Base-by-base conservation (phyloP, 2,888 invertebrate species). In the Diadegma fenestrale region DNA sequence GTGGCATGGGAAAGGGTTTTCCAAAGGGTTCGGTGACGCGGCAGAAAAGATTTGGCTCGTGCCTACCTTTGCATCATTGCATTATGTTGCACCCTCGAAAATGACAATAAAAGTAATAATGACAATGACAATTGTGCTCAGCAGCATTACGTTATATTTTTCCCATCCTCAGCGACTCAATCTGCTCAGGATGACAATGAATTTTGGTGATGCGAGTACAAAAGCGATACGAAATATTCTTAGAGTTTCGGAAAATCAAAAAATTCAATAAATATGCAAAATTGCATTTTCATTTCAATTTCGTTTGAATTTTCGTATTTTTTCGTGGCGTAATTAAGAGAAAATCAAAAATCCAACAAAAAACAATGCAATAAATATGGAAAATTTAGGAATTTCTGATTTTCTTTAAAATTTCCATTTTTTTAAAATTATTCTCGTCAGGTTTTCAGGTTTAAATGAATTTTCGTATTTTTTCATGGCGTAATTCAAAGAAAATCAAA, bases 11-110 rank as follows among this genome's bases (percentile, higher is more conserved):
- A 72, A 37, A 73, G n/a, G 73, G 78, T 66, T 33, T 69, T n/a
- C 22, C 41, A 58, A 64, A 63, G 26, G 63, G 63, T 30, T 69
- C 63, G 64, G 43, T 64, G 69, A 51, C 68, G 51, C 12, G 17
- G 26, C 30, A 10, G 30, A 48, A 63, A 37, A 30, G 37, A 58
- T 69, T 69, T 45, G 81, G 78, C 81, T 81, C 78, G 85, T 85
- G 85, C 78, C 78, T 79, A 54, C 48, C 43, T 77, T 12, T 51
- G 43, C 76, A 61, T 80, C 78, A 82, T 85, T 82, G 73, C 84
- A 85, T 85, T 79, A 82, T 79, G 58, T 82, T 79, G 78, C 85
- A 41, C 78, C 68, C 68, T 79, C 73, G 75, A 77, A n/a, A 37
- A 45, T 37, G 71, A 43, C 33, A 30, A 64, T 30, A 22, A 17